Evolutionary conservation across 1,140 invertebrate species (phyloP), one percentile per base, ranked within the genome.

Genomic region (Choristoneura fumiferana): DNA sequence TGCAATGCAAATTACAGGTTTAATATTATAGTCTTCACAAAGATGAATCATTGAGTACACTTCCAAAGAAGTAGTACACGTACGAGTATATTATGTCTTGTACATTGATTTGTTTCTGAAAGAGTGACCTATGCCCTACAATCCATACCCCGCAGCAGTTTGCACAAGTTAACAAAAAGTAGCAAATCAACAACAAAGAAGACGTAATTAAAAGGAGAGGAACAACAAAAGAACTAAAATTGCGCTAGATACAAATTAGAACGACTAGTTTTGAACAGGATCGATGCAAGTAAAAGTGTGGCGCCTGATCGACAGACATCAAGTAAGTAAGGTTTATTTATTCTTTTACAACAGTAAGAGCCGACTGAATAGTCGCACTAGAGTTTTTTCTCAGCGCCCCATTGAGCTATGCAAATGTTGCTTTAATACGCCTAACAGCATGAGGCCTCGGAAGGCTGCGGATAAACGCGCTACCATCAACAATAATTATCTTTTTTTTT

Each of bases 201-300:
- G 62, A 67, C 18, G 18, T 53, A 63, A 67, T 58, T 67, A 58
- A 14, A 18, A 70, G 67, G 70, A 52, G 22, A 52, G 14, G 39
- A 69, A 59, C 63, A 35, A 54, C 52, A 54, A 54, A 54, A 36
- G 13, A 54, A 35, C n/a, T 15, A 13, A 54, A 34, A 34, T 49
- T 29, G 35, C 14, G 63, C 53, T 60, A 79, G 71, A 76, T 76
- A 76, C 68, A 76, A 75, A 80, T 78, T 67, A 78, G 65, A 76
- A 68, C 60, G 58, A 65, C 69, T 57, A 67, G 61, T 70, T 67
- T 67, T 62, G 67, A 73, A 72, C 66, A 64, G 61, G 69, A 70
- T 76, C 63, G 64, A 71, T 71, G 71, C 62, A 65, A 80, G 76
- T 78, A 84, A 81, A 83, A 86, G 78, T 81, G 78, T 79, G 71